Conservation (phyloP, 1,140 invertebrate species). For the Tetragonula clypearis region DNA sequence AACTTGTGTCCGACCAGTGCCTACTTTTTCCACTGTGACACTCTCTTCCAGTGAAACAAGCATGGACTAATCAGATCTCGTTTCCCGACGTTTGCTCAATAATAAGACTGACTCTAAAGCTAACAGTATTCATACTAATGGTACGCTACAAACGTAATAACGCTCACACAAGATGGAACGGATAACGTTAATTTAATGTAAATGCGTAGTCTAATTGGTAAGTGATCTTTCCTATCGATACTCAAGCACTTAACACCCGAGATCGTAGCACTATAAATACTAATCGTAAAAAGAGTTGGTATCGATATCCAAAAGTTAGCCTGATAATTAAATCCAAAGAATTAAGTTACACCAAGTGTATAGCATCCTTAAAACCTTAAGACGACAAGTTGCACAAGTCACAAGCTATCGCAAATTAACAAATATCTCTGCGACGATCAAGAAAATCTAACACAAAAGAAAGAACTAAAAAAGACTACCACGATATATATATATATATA, state of each 20-base stretch:
- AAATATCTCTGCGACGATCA: not conserved
- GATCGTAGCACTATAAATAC: not conserved
- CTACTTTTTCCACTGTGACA: slow-evolving; percentile 27
- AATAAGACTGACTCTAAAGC: slow-evolving; percentile 12
- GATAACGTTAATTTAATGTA: not conserved
- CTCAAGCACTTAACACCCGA: not conserved
- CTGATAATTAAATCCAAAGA: not conserved
- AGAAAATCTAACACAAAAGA: not conserved
- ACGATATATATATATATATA: too few relatives aligned
- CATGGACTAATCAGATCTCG: not conserved
- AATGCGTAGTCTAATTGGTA: not conserved
- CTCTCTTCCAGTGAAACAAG: slow-evolving; percentile 8
- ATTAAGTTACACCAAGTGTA: not conserved
- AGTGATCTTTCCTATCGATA: not conserved
- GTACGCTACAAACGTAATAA: not conserved
- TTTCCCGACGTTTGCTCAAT: not conserved
- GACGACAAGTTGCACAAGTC: not conserved
- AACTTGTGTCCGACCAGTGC: slow-evolving; percentile 11
- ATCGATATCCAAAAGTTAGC: not conserved
- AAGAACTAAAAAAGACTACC: not conserved
- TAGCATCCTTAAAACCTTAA: not conserved
- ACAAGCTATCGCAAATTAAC: not conserved
- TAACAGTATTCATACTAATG: not conserved
- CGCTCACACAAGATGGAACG: not conserved
- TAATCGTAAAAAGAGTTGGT: not conserved